Percentiles rank a stretch among this genome's conserved stretches.
phyloP scores from a whole-genome alignment of 1,140 invertebrate species.

The Trypoxylus dichotomus region DNA sequence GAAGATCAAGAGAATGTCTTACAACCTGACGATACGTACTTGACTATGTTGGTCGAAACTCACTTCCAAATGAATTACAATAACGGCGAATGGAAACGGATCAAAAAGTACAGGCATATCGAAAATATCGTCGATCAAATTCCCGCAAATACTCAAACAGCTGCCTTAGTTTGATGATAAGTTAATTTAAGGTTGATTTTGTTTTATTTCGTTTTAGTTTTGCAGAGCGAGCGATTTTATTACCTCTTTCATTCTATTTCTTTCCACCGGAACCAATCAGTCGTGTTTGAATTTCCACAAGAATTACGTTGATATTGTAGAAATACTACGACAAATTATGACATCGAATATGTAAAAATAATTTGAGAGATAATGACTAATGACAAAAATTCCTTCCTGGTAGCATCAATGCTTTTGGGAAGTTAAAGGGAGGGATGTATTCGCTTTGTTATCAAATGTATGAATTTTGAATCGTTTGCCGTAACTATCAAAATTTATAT shows the following conservation, averaged over 20 bases:
- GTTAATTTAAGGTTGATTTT: not conserved
- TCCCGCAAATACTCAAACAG: constrained; percentile 41
- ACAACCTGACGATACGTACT: constrained; percentile 72
- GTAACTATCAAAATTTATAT: too few relatives aligned
- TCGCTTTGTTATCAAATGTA: too few relatives aligned
- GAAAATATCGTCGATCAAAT: constrained; percentile 58
- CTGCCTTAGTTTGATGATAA: constrained; percentile 44
- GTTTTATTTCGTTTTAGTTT: not conserved
- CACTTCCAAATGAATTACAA: constrained; percentile 98
- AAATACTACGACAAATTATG: not conserved
- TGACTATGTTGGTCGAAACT: constrained; percentile 83
- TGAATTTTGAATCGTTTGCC: too few relatives aligned
- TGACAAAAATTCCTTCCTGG: not conserved
- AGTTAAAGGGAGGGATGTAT: too few relatives aligned
- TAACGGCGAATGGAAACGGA: constrained; percentile 90
- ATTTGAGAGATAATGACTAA: not conserved
- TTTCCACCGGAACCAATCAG: not conserved
- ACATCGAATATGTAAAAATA: not conserved
- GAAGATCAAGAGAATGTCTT: constrained; percentile 83
- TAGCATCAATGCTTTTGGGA: too few relatives aligned
- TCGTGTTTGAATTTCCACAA: not conserved
- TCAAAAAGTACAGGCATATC: constrained; percentile 77
- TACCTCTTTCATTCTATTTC: not conserved
- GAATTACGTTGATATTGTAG: not conserved
- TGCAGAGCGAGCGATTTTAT: not conserved